phyloP scores from a whole-genome alignment of 53 echinoderm and acorn worm genomes.

The Patiria pectinifera region DNA sequence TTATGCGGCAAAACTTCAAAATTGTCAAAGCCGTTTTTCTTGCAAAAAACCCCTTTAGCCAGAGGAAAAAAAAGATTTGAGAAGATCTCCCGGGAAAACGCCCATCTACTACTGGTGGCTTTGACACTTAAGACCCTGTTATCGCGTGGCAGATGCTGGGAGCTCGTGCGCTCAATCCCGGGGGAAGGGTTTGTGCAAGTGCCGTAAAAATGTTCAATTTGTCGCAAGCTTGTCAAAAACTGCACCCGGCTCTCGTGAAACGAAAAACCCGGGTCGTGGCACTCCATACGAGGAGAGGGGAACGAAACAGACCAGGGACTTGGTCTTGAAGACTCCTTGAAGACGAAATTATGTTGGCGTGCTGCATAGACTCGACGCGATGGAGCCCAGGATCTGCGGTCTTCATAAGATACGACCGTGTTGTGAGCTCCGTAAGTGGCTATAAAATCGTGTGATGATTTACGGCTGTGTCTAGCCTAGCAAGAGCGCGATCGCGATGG shows the following conservation, averaged over 20 bases:
- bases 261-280: not conserved
- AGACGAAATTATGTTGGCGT: not conserved
- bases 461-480: slow-evolving; percentile 34
- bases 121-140: not conserved
- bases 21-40: slow-evolving; percentile 1
- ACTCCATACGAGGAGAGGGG: not conserved
- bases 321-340: not conserved
- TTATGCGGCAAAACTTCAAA: not conserved
- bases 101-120: not conserved
- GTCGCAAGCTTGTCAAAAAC: slow-evolving; percentile 41
- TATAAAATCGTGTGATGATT: slow-evolving; percentile 57
- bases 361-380: not conserved
- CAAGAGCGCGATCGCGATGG: slow-evolving; percentile 17
- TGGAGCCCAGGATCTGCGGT: not conserved
- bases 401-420: slow-evolving; percentile 53
- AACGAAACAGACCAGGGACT: not conserved
- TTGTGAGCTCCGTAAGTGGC: slow-evolving; percentile 61
- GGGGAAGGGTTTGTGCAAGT: slow-evolving; percentile 34
- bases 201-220: slow-evolving; percentile 57
- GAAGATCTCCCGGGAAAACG: not conserved
- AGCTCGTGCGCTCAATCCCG: not conserved
- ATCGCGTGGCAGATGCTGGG: slow-evolving; percentile 15
- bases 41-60: not conserved
- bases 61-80: not conserved
- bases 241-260: slow-evolving; percentile 12